These are phyloP conservation scores for Leptinotarsa defecta DNA, from an alignment of 1,140 invertebrate genomes.

Conservation along the genomic window DNA sequence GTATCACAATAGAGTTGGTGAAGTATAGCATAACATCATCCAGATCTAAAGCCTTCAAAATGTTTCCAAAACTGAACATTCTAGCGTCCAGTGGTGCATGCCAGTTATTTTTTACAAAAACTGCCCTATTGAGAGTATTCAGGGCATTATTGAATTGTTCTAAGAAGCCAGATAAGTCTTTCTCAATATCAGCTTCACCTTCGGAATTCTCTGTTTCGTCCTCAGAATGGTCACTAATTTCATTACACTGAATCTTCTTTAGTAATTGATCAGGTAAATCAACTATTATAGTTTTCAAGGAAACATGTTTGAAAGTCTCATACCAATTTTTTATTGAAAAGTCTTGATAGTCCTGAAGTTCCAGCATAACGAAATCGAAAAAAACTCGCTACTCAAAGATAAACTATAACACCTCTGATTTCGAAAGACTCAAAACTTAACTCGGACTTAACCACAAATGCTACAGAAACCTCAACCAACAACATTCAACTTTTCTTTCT, in stretches of 20 bases:
- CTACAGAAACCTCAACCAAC: no score
- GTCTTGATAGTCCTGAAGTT: constrained; percentile 49
- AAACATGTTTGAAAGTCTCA: constrained; percentile 44
- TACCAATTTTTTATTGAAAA: constrained; percentile 52
- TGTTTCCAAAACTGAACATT: constrained; percentile 51
- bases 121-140: constrained; percentile 41
- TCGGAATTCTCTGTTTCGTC: constrained; percentile 10
- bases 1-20: constrained; percentile 46
- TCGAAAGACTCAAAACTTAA: no score
- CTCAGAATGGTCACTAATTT: constrained; percentile 37
- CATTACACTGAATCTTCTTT: constrained; percentile 38
- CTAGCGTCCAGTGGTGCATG: constrained; percentile 52
- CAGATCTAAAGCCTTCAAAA: constrained; percentile 47
- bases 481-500: no score
- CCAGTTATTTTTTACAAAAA: constrained; percentile 54
- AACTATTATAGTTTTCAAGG: constrained; percentile 47
- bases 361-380: constrained; percentile 32
- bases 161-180: constrained; percentile 36
- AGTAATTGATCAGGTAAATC: constrained; percentile 45
- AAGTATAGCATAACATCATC: constrained; percentile 49
- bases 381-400: no score
- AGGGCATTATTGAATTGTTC: constrained; percentile 47
- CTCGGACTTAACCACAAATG: no score
- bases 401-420: no score
- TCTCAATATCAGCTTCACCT: constrained; percentile 16